Conservation (phyloP, 2,113 vertebrate species). For the Sclerurus mexicanus region DNA sequence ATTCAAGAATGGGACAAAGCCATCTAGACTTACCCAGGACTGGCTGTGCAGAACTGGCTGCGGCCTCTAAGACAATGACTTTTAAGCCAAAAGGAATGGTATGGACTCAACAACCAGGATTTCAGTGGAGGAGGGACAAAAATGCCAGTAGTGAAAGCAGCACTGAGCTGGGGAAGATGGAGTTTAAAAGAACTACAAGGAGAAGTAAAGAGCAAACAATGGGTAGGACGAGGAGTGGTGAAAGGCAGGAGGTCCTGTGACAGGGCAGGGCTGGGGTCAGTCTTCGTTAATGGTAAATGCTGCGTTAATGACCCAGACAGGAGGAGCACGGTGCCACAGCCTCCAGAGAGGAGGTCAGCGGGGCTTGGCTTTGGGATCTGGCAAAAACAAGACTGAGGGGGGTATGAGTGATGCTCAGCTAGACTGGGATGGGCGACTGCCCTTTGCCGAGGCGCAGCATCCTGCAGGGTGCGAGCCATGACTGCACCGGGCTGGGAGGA, state of each 20-base stretch:
- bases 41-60: accelerated
- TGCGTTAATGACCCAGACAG: background rate
- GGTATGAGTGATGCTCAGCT: background rate
- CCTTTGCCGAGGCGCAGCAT: background rate
- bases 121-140: background rate
- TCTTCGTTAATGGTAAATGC: accelerated
- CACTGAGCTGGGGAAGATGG: background rate
- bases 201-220: background rate
- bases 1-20: accelerated
- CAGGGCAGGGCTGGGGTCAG: background rate
- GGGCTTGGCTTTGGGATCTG: background rate
- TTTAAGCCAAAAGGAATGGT: background rate
- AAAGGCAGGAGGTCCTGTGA: background rate
- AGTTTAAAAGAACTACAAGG: background rate
- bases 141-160: background rate
- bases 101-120: background rate
- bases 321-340: background rate
- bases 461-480: background rate
- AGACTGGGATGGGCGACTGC: background rate
- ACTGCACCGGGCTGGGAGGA: background rate
- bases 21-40: background rate
- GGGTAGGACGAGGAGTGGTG: background rate
- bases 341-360: background rate
- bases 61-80: too few species aligned
- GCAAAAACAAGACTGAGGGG: conserved; percentile 42